Conservation (phyloP, 2,797 vertebrate species). For the Bradypodion pumilum region DNA sequence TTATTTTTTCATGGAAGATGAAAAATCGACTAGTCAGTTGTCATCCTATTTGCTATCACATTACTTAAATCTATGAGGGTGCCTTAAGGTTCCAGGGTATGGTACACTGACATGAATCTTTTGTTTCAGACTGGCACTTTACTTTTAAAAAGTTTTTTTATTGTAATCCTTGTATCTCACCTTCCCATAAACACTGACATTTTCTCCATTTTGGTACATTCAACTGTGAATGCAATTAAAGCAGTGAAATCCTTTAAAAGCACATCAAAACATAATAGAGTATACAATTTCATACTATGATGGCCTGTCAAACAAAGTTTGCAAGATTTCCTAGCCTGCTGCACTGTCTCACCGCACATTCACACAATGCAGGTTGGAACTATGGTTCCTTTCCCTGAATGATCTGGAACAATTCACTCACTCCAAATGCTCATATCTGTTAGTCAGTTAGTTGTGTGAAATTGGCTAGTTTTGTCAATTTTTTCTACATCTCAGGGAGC, state of each 20-base stretch:
- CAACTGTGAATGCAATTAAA: conserved; percentile 5
- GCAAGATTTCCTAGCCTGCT: background rate
- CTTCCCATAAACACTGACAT: background rate
- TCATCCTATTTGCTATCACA: conserved; percentile 43
- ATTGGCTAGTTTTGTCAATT: no score
- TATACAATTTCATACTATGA: background rate
- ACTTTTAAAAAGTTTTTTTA: background rate
- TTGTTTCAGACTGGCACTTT: background rate
- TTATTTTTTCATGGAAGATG: conserved; percentile 30
- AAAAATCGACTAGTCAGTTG: conserved; percentile 43
- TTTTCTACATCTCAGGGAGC: no score
- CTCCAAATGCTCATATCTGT: no score
- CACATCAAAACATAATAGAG: background rate
- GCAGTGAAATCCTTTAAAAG: background rate
- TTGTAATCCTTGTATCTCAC: background rate
- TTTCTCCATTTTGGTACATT: background rate
- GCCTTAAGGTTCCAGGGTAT: conserved; percentile 33
- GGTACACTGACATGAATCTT: conserved; percentile 25
- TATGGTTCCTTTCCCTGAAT: no score
- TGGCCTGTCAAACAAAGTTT: background rate
- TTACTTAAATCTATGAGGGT: conserved; percentile 36
- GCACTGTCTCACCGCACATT: background rate
- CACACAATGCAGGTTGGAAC: no score
- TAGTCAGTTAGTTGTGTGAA: no score
- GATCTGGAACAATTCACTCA: no score